Base-by-base conservation (phyloP, 2,888 invertebrate genomes). In the Trileptium ribeirensis region DNA sequence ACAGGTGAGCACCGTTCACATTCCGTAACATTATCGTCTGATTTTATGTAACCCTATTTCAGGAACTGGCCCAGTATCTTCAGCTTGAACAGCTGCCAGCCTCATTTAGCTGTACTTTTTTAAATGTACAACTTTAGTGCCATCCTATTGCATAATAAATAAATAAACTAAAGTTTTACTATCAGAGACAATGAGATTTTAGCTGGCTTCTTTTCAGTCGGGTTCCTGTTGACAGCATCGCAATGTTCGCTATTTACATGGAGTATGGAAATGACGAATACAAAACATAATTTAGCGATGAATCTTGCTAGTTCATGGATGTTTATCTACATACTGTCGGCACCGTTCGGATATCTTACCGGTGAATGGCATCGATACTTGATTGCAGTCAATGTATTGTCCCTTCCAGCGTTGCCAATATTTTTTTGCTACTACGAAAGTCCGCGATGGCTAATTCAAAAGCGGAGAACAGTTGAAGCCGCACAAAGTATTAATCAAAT, bases 391-490 rank as follows among this genome's bases (percentile, higher is more conserved):
- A 38, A 40, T 74, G 29, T 40, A 1, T 15, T 82, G 67, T 38
- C 81, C 33, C 24, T 29, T 1, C 81, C 78, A 0, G 64, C 78
- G 3, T 64, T 81, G 1, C 29, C 70, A 24, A 33, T 74, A 37
- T 51, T 15, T 37, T 31, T 36, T 51, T 38, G 33, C 8, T 74
- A 74, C 36, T n/a, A 8, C 1, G 82, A 81, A 29, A 79, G 79
- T 15, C 79, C 82, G 1, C 51, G 82, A 1, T 81, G 82, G 82
- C 37, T 81, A 15, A 70, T 81, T 29, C 82, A 81, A 36, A 33
- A 78, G 67, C 67, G 74, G 31, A 51, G 33, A 33, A 67, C 31
- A 33, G 31, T 33, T 8, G 24, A 70, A 29, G 79, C 67, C 19
- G 67, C 67, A 24, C 31, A 19, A 29, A 19, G 33, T 31, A 15